A percentile compares a stretch with the other conserved stretches of the same genome.
Conservation (phyloP, 2,113 vertebrate species). For the Pollachius pollachius region DNA sequence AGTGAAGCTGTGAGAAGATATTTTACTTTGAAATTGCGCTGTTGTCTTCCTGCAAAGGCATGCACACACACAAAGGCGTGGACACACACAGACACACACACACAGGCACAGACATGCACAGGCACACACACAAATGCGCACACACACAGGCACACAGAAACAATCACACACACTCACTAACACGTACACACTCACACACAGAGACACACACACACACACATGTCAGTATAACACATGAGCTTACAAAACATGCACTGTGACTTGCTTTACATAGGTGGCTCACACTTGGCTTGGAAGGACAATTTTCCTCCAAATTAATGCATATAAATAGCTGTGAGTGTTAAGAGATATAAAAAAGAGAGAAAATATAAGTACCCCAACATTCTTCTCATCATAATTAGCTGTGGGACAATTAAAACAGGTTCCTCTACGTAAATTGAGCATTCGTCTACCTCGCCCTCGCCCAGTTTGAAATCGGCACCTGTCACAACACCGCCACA, state of each 20-base stretch:
- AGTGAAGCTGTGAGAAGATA: slow-evolving; percentile 81
- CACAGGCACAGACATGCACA: slow-evolving; percentile 52
- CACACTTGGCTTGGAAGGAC: slow-evolving; percentile 88
- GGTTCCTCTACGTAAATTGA: slow-evolving; percentile 99
- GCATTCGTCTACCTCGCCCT: slow-evolving; percentile 93
- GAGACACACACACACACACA: no score
- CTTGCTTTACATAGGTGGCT: slow-evolving; percentile 51
- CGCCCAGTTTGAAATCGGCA: slow-evolving; percentile 97
- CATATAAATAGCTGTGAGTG: slow-evolving; percentile 92
- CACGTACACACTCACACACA: no score
- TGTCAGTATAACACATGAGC: no score
- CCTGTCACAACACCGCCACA: slow-evolving; percentile 97
- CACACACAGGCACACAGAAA: slow-evolving; percentile 16
- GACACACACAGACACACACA: slow-evolving; percentile 18
- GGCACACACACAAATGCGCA: background rate
- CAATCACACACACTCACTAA: background rate
- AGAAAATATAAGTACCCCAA: background rate
- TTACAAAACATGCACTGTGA: background rate
- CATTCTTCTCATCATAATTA: slow-evolving; percentile 98
- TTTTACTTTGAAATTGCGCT: slow-evolving; percentile 82
- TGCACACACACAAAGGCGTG: slow-evolving; percentile 44
- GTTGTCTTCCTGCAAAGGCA: no score
- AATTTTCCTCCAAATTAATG: slow-evolving; percentile 89
- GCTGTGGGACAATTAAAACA: slow-evolving; percentile 98
- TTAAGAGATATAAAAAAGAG: slow-evolving; percentile 89